A percentile compares a stretch with the other conserved stretches of the same genome.
These are phyloP conservation scores for Gari tellinella DNA, from an alignment of 2,888 invertebrate species.

Conservation along the genomic window DNA sequence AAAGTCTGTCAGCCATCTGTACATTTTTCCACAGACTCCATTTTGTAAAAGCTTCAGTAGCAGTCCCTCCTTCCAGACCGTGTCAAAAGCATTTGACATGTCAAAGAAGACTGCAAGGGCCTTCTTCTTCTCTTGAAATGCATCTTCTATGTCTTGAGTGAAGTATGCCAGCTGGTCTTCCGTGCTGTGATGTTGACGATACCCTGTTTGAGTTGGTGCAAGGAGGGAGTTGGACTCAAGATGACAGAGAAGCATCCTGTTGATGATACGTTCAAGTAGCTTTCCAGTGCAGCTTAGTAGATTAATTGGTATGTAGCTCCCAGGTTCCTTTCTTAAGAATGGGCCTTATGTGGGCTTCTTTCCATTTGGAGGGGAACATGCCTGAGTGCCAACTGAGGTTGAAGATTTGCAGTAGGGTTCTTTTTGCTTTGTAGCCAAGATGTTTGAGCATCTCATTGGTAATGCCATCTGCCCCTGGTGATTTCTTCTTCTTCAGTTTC, in stretches of 20 bases:
- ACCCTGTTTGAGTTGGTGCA: slow-evolving; percentile 14
- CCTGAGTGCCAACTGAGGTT: slow-evolving; percentile 6
- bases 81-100: not conserved
- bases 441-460: slow-evolving; percentile 25
- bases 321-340: slow-evolving; percentile 15
- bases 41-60: slow-evolving; percentile 6
- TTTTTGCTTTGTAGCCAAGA: not conserved
- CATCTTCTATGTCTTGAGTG: slow-evolving; percentile 4
- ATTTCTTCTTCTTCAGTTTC: slow-evolving; percentile 10
- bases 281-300: not conserved
- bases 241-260: not conserved
- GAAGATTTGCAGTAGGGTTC: not conserved
- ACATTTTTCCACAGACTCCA: slow-evolving; percentile 1
- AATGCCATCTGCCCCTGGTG: slow-evolving; percentile 15
- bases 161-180: slow-evolving; percentile 10
- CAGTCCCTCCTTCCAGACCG: slow-evolving; percentile 14
- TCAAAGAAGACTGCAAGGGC: slow-evolving; percentile 5
- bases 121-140: slow-evolving; percentile 10
- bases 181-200: slow-evolving; percentile 9
- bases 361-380: slow-evolving; percentile 8
- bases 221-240: slow-evolving; percentile 2
- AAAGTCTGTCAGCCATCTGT: not conserved
- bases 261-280: slow-evolving; percentile 11
- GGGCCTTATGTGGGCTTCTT: slow-evolving; percentile 11
- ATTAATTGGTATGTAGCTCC: slow-evolving; percentile 14